These are phyloP conservation scores for human (Homo sapiens) DNA, from an alignment of 2,113 vertebrate genomes.

Conservation along the genomic window GRCh38 chr17:38459501-38460000, in stretches of 20 bases:
- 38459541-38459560: background rate
- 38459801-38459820: background rate
- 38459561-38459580: background rate
- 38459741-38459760: background rate
- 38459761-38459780: background rate
- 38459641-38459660: background rate
- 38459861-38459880: fast-evolving
- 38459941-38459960: background rate
- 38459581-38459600: background rate
- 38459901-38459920: background rate
- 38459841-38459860: background rate
- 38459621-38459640: background rate
- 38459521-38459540: background rate
- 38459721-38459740: background rate
- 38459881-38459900: background rate
- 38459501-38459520: background rate
- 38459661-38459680: background rate
- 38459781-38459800: background rate
- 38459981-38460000: background rate
- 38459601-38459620: background rate
- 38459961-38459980: background rate
- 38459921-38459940: background rate
- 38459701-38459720: background rate
- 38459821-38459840: conserved; percentile 13
- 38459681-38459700: background rate